Conservation (phyloP, 2,888 invertebrate species). For the Archips crataeganus region DNA sequence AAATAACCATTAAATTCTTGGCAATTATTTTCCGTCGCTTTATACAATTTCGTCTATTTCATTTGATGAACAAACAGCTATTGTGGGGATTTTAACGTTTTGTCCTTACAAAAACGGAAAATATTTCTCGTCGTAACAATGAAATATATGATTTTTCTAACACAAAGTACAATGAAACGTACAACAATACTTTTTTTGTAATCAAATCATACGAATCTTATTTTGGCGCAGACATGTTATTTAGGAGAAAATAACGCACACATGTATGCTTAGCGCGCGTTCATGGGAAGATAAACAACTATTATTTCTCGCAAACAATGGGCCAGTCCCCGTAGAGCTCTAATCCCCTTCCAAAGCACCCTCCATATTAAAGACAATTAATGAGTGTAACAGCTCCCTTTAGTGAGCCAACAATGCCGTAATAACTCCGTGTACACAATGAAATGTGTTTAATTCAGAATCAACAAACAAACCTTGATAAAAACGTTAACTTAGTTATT, state of each 20-base stretch:
- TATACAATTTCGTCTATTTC: constrained; percentile 6
- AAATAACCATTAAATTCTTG: constrained; percentile 17
- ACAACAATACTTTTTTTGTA: constrained; percentile 39
- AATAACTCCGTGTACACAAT: constrained; percentile 76
- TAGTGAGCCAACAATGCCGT: constrained; percentile 73
- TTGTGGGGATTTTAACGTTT: constrained; percentile 19
- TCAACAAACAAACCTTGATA: constrained; percentile 60
- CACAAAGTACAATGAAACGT: constrained; percentile 35
- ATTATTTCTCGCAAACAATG: constrained; percentile 76
- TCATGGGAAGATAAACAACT: constrained; percentile 77
- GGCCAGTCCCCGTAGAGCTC: constrained; percentile 63
- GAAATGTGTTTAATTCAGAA: constrained; percentile 71
- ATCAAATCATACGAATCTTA: constrained; percentile 44
- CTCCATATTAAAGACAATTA: constrained; percentile 78
- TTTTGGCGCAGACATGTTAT: constrained; percentile 52
- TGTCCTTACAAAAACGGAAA: constrained; percentile 26
- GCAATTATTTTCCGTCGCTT: not conserved
- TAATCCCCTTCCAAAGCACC: constrained; percentile 66
- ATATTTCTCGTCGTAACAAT: constrained; percentile 30
- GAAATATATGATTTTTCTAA: constrained; percentile 32
- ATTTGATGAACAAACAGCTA: constrained; percentile 18
- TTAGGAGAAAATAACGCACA: constrained; percentile 55
- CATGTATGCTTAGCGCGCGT: constrained; percentile 50
- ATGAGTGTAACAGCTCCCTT: constrained; percentile 80
- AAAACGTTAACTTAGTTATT: constrained; percentile 37